Base-by-base conservation (phyloP, 1,140 invertebrate species). In the Scaptomyza pallida region DNA sequence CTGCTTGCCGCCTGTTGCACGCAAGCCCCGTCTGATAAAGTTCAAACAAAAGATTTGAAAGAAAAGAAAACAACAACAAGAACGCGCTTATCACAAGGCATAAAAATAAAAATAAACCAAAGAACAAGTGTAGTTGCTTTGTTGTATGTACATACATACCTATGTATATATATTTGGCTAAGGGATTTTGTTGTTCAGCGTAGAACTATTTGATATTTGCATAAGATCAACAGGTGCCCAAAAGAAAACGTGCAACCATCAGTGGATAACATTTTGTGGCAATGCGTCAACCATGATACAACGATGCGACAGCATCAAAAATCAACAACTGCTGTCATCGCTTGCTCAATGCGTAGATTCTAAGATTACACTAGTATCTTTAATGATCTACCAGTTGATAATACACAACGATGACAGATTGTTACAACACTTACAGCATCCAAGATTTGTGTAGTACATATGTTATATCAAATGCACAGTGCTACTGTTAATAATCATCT, bases 221-320 rank as follows among this genome's bases (percentile, higher is more conserved):
- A 74, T 40, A 74, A 81, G 81, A 81, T 81, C 81, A 86, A 78
- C 73, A 88, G 77, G 82, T 88, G 73, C 73, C 65, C 60, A 61
- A 21, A 2, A 21, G 4, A 2, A 2, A 21, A 37, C 56, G 33
- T 23, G 15, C 78, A 74, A 65, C 21, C 78, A 77, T 56, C 35
- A 65, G 64, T 79, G 52, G 35, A 47, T 35, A n/a, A 26, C 3
- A 5, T 19, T 16, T 80, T 71, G 35, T 8, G 10, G 74, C 73
- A 65, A 81, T 73, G 57, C 26, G 61, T 51, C 69, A 54, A 47
- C 35, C 15, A 19, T 41, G 40, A 63, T 1, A 47, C 35, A 16
- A 19, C 50, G 40, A 63, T 1, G 26, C 26, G 8, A 10, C 68
- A 67, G 48, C 69, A 71, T 71, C 68, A 57, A 65, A 71, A 71